phyloP scores from a whole-genome alignment of 2,888 invertebrate genomes.

The Campoplex capitator region DNA sequence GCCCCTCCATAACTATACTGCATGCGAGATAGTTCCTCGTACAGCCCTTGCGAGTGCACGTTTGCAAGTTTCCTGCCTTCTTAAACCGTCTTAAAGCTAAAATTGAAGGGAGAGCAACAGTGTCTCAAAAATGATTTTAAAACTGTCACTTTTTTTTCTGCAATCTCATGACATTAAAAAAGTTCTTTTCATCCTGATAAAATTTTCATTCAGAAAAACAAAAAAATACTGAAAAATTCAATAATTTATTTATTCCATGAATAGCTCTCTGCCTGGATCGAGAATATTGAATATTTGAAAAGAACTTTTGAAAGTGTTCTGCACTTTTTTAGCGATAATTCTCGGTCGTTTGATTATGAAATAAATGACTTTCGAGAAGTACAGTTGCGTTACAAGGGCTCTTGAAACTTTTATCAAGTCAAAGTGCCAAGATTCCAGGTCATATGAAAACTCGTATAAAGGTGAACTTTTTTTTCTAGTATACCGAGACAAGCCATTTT shows the following conservation, averaged over 20 bases:
- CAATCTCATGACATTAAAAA: neutral
- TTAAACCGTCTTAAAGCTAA: constrained; percentile 13
- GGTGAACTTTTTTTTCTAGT: neutral
- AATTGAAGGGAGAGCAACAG: neutral
- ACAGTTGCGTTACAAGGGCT: neutral
- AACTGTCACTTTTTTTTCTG: neutral
- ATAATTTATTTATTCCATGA: neutral
- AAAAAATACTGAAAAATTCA: neutral
- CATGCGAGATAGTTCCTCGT: constrained; percentile 24
- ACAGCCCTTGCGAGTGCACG: constrained; percentile 30
- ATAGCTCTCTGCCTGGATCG: neutral
- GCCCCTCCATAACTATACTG: constrained; percentile 16
- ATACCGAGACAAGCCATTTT: neutral
- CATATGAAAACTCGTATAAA: neutral
- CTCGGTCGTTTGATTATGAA: no score
- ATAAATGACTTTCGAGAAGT: no score
- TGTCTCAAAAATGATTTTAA: neutral
- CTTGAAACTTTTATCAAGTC: neutral
- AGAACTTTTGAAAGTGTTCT: no score
- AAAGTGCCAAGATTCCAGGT: neutral
- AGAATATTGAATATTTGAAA: neutral
- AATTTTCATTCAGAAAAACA: neutral
- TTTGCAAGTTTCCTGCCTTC: constrained; percentile 35
- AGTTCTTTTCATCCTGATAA: neutral
- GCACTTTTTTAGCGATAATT: no score